Evolutionary conservation across 1,140 invertebrate species (phyloP).

Genomic region (Hermatobates lingyangjiaoensis): DNA sequence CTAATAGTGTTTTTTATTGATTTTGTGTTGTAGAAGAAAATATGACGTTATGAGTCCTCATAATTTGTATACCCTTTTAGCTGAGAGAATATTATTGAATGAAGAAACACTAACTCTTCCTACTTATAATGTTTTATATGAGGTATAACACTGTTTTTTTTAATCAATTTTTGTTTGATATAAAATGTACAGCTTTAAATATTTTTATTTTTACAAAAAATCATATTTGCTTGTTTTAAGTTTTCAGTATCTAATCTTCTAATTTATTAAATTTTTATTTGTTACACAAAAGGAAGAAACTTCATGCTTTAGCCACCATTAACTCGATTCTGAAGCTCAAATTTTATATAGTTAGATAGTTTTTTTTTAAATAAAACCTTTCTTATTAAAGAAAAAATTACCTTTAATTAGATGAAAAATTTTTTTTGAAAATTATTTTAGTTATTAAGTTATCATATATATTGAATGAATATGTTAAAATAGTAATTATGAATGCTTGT

Average conservation of each 20-base stretch:
- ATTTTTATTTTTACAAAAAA: not conserved
- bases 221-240: too few species aligned
- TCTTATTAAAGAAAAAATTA: too few species aligned
- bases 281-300: too few species aligned
- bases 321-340: too few species aligned
- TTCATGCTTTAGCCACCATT: too few species aligned
- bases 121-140: conserved; percentile 97
- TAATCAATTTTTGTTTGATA: conserved; percentile 9
- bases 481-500: not conserved
- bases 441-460: too few species aligned
- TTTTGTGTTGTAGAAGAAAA: conserved; percentile 53
- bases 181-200: conserved; percentile 3
- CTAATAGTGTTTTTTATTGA: not conserved
- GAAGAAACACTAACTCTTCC: conserved; percentile 75
- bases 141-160: too few species aligned
- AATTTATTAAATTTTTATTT: not conserved
- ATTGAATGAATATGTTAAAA: too few species aligned
- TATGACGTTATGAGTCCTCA: conserved; percentile 96
- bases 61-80: conserved; percentile 90
- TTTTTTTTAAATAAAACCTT: too few species aligned
- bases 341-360: too few species aligned
- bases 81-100: conserved; percentile 76
- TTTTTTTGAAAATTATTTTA: too few species aligned
- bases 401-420: too few species aligned
- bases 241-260: not conserved